These are phyloP conservation scores for Dione vanillae DNA, from an alignment of 2,888 invertebrate species.

Conservation along the genomic window DNA sequence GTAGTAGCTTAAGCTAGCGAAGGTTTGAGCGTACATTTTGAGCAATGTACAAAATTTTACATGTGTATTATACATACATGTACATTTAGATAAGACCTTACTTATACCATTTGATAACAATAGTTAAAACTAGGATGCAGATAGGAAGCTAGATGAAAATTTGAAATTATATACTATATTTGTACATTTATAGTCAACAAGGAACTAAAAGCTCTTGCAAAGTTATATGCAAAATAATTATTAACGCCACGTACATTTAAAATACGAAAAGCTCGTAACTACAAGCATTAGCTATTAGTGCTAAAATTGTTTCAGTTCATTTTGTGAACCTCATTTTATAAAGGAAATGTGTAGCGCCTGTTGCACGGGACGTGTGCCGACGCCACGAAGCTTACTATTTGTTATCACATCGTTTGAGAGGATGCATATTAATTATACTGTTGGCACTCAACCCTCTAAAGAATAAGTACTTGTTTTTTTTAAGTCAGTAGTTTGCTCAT, in stretches of 20 bases:
- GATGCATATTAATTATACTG: constrained; percentile 9
- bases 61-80: no score
- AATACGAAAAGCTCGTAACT: constrained; percentile 22
- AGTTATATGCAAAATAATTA: constrained; percentile 10
- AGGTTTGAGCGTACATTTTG: no score
- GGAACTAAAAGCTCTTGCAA: constrained; percentile 4
- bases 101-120: no score
- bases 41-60: no score
- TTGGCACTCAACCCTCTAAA: neutral
- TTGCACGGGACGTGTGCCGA: constrained; percentile 15
- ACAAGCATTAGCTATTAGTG: constrained; percentile 6
- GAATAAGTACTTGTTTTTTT: neutral
- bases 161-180: no score
- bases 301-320: constrained; percentile 25
- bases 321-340: constrained; percentile 38
- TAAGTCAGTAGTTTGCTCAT: neutral
- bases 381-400: neutral
- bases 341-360: constrained; percentile 30
- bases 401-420: neutral
- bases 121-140: no score
- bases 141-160: neutral
- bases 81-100: no score
- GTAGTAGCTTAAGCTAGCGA: no score
- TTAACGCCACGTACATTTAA: constrained; percentile 2
- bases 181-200: neutral